Evolutionary conservation across 2,113 vertebrate species (phyloP), one percentile per base, ranked within the genome.

Genomic region (Nannospalax galili): DNA sequence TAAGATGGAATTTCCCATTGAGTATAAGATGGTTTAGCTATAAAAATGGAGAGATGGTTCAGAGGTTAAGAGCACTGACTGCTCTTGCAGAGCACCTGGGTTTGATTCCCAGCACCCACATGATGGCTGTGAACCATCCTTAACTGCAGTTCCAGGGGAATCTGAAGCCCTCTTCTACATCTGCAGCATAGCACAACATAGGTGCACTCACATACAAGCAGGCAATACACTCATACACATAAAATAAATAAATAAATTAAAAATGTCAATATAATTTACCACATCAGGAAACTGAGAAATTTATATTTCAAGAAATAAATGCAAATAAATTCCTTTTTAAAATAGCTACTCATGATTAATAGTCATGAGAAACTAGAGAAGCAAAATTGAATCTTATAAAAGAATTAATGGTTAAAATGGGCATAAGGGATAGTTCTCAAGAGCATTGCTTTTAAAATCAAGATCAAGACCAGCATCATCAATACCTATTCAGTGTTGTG

Each of bases 391-490:
- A 78, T 84, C 26, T 69, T 67, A 32, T 58, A 64, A 95, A 56
- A 96, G 75, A 93, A 89, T 84, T 75, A 95, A n/a, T 84, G 42
- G 48, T 40, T 94, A 90, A 90, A 92, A 62, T n/a, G 88, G 7
- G 37, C 6, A 45, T 24, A 82, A 92, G 78, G 42, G 75, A 89
- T 22, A 69, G 11, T 52, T 92, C 67, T 90, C 52, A 88, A 20
- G 45, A 82, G 65, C 35, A 90, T 7, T 77, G 5, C 70, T 65
- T 80, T 90, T 37, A 70, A 91, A 90, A 81, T 72, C 9, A 42
- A 26, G 6, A 74, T 79, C 32, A 56, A 60, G 37, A 70, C 2
- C 90, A 26, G 69, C 12, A 91, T 48, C 30, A 74, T 60, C 4
- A 58, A 2, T 73, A 70, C 20, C 42, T 62, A 52, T 60, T 40